A percentile compares a stretch with the other conserved stretches of the same genome.
These are phyloP conservation scores for Harpalus rufipes DNA, from an alignment of 2,888 invertebrate genomes.

Conservation along the genomic window DNA sequence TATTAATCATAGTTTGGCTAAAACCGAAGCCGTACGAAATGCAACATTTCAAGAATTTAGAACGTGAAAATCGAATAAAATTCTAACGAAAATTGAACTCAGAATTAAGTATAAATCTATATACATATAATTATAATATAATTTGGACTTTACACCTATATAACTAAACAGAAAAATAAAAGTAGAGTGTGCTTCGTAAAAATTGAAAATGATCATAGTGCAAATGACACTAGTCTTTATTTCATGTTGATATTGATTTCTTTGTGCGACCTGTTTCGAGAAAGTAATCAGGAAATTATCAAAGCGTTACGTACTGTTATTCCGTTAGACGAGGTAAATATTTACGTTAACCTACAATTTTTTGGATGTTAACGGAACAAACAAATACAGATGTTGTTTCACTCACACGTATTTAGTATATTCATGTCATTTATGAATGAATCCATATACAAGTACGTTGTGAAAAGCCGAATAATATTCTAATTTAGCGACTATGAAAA, in stretches of 20 bases:
- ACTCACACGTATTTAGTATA: neutral
- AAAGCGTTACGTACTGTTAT: slow-evolving; percentile 21
- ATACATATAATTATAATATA: too few species aligned
- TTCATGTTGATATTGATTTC: slow-evolving; percentile 28
- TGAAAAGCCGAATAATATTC: slow-evolving; percentile 3
- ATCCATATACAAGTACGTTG: slow-evolving; percentile 11
- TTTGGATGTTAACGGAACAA: slow-evolving; percentile 21
- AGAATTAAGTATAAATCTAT: too few species aligned
- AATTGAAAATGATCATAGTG: too few species aligned
- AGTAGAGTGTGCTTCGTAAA: too few species aligned
- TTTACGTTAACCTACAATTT: slow-evolving; percentile 15
- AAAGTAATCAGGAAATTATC: slow-evolving; percentile 42
- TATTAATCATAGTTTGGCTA: too few species aligned
- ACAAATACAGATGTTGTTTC: slow-evolving; percentile 10
- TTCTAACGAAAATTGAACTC: too few species aligned
- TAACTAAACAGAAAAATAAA: too few species aligned
- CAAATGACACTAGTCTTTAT: neutral
- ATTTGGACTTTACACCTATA: too few species aligned
- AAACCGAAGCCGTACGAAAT: too few species aligned
- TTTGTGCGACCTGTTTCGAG: slow-evolving; percentile 22
- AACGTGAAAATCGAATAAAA: too few species aligned
- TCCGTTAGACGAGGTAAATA: slow-evolving; percentile 32
- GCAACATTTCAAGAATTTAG: too few species aligned
- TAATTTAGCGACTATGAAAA: slow-evolving; percentile 28
- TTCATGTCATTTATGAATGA: neutral